phyloP scores from a whole-genome alignment of 2,113 vertebrate genomes.

The Mus musculus region GRCm39 chr9:71545001-71545500 shows the following conservation, averaged over 20 bases:
- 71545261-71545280: background rate
- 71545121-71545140: background rate
- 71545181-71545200: background rate
- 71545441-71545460: background rate
- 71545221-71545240: background rate
- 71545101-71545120: background rate
- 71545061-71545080: background rate
- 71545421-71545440: background rate
- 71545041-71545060: background rate
- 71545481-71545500: background rate
- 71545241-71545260: background rate
- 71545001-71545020: background rate
- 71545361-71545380: background rate
- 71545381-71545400: background rate
- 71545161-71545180: background rate
- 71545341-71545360: background rate
- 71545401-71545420: background rate
- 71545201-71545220: slow-evolving; percentile 15
- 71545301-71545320: background rate
- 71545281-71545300: slow-evolving; percentile 24
- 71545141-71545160: background rate
- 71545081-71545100: no score
- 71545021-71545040: no score
- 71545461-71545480: background rate
- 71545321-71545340: background rate